Evolutionary conservation across 2,797 vertebrate species (phyloP), one percentile per base, ranked within the genome.

Genomic region (Luscinia luscinia): DNA sequence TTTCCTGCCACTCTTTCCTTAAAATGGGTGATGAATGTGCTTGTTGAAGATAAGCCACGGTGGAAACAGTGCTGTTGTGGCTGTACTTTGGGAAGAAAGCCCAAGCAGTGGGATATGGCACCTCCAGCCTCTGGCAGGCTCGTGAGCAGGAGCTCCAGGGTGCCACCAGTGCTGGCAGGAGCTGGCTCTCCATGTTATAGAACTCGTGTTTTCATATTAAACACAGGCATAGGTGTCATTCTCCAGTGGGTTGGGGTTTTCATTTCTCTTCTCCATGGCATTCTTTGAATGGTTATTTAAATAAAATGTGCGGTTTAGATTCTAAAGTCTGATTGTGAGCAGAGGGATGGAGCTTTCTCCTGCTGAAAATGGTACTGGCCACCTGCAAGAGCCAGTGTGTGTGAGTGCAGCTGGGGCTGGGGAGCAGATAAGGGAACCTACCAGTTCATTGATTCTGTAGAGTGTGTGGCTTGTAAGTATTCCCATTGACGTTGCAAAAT

Each of bases 231-330:
- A 84, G 78, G 86, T 90, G 43, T 66, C 62, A 74, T 88, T 89
- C 78, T 82, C 61, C 62, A 54, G 43, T 6, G 6, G 19, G 23
- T 6, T 38, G 22, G 9, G 24, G 13, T 8, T 17, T 57, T 12
- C 28, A 69, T 3, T 91, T 86, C 51, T 78, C 51, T 91, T 86
- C 51, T 81, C 51, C 20, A 4, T 7, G 46, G 30, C 63, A 68
- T 90, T 87, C 80, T 89, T 90, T 90, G 68, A 84, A 70, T 18
- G 52, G 46, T 69, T 59, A 80, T 89, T 95, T 93, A 59, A 90
- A 92, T 87, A 82, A 34, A 46, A 41, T 28, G 40, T 90, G 80
- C 73, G 83, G 74, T 91, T 96, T 93, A 84, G 90, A 81, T 90
- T 41, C 59, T 52, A 20, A 82, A 78, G 28, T 67, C 18, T 55